Evolutionary conservation across 2,888 invertebrate species (phyloP).

Genomic region (Hanleya hanleyi): DNA sequence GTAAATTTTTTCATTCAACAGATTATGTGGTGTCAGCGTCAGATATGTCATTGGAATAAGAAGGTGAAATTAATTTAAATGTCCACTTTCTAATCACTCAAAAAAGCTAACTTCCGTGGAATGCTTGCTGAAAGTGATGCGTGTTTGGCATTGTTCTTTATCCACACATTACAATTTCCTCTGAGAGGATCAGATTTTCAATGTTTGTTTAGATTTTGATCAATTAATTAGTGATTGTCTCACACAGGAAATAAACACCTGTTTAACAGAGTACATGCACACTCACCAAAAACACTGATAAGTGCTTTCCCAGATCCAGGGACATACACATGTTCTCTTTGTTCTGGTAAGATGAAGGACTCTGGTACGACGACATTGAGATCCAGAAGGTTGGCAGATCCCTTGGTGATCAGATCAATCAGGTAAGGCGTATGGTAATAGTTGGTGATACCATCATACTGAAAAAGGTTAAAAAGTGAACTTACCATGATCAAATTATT

Average conservation of each 20-base stretch:
- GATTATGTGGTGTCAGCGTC: neutral
- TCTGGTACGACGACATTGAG: conserved; percentile 97
- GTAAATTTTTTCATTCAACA: neutral
- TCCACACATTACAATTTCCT: too few species aligned
- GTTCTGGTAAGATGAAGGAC: conserved; percentile 91
- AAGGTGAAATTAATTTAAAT: too few species aligned
- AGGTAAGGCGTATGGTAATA: conserved; percentile 93
- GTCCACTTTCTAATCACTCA: too few species aligned
- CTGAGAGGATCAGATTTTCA: too few species aligned
- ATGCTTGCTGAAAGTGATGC: too few species aligned
- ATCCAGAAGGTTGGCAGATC: conserved; percentile 90
- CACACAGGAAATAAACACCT: too few species aligned
- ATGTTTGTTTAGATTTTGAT: too few species aligned
- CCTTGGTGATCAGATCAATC: conserved; percentile 87
- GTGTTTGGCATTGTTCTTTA: too few species aligned
- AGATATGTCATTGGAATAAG: neutral
- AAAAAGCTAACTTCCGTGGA: too few species aligned
- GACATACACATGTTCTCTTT: conserved; percentile 92
- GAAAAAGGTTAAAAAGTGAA: conserved; percentile 27
- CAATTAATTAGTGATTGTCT: too few species aligned
- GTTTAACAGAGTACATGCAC: too few species aligned
- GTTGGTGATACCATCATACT: conserved; percentile 89
- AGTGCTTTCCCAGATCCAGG: conserved; percentile 89
- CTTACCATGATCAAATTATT: too few species aligned
- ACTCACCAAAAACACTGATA: conserved; percentile 75